A percentile compares a stretch with the other conserved stretches of the same genome.
These are phyloP conservation scores for Macrophya annulata DNA, from an alignment of 2,888 invertebrate species.

Conservation along the genomic window DNA sequence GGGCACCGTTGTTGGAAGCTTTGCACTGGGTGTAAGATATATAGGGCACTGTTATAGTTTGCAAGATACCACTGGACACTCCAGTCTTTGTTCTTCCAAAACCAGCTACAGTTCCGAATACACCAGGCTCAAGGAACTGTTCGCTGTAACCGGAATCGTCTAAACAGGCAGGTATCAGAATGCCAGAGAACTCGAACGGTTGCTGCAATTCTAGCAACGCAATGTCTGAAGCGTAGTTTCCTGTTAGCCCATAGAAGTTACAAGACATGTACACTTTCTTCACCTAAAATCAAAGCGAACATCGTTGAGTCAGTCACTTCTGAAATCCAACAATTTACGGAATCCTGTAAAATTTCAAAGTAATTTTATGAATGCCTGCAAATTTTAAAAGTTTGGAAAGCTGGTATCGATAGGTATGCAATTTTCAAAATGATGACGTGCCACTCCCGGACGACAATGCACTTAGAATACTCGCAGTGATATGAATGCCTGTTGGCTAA, in stretches of 20 bases:
- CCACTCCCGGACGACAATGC: too few species aligned
- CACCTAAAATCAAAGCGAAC: constrained; percentile 67
- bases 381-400: too few species aligned
- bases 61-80: constrained; percentile 69
- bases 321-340: too few species aligned
- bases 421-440: too few species aligned
- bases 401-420: too few species aligned
- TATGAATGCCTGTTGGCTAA: neutral
- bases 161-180: constrained; percentile 72
- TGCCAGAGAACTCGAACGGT: constrained; percentile 69
- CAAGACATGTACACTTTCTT: constrained; percentile 70
- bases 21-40: constrained; percentile 69
- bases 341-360: too few species aligned
- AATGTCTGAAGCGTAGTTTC: constrained; percentile 73
- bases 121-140: constrained; percentile 68
- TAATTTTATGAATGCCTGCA: too few species aligned
- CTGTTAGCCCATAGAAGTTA: constrained; percentile 70
- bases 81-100: constrained; percentile 74
- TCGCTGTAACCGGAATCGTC: constrained; percentile 66
- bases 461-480: neutral
- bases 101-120: constrained; percentile 73
- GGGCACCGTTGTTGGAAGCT: constrained; percentile 57
- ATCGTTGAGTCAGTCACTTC: neutral
- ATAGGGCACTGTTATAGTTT: constrained; percentile 72
- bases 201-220: constrained; percentile 70